phyloP scores from a whole-genome alignment of 1,140 invertebrate species.

The Drosophila azteca region DNA sequence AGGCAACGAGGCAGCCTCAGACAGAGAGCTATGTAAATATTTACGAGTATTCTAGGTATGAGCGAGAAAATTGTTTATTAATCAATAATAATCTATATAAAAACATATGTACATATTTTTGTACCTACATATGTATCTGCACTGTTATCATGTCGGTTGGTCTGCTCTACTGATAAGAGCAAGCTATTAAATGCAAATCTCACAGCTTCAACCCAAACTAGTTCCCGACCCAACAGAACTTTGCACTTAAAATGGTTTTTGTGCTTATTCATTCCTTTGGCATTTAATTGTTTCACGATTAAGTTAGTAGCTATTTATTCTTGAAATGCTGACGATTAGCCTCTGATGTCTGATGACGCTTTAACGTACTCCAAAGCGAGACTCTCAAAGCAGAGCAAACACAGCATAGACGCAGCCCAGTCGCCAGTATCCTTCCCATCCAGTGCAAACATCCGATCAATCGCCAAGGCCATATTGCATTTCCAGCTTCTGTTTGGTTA shows the following conservation, averaged over 20 bases:
- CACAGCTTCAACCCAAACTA: conserved; percentile 51
- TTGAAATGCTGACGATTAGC: no score
- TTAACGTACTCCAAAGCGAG: no score
- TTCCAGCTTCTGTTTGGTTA: conserved; percentile 7
- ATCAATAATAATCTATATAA: conserved; percentile 60
- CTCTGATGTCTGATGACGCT: not conserved
- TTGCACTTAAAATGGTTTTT: conserved; percentile 46
- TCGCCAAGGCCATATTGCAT: no score
- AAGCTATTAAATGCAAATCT: conserved; percentile 40
- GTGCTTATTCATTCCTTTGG: conserved; percentile 37
- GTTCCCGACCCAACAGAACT: conserved; percentile 50
- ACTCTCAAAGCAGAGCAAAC: no score
- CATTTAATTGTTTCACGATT: conserved; percentile 49
- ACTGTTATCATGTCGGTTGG: conserved; percentile 51
- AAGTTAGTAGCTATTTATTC: conserved; percentile 20
- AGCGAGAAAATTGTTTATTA: conserved; percentile 75
- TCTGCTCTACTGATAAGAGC: conserved; percentile 35
- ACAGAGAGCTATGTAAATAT: conserved; percentile 14
- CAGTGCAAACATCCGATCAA: no score
- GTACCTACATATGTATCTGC: conserved; percentile 13
- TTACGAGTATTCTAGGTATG: conserved; percentile 11
- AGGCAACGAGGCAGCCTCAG: not conserved
- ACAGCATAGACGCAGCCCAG: no score
- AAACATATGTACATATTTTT: conserved; percentile 26
- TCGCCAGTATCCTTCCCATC: no score